Percentiles rank a stretch among this genome's conserved stretches.
Evolutionary conservation across 2,797 vertebrate species (phyloP).

Genomic region (Cirrhinus molitorella): DNA sequence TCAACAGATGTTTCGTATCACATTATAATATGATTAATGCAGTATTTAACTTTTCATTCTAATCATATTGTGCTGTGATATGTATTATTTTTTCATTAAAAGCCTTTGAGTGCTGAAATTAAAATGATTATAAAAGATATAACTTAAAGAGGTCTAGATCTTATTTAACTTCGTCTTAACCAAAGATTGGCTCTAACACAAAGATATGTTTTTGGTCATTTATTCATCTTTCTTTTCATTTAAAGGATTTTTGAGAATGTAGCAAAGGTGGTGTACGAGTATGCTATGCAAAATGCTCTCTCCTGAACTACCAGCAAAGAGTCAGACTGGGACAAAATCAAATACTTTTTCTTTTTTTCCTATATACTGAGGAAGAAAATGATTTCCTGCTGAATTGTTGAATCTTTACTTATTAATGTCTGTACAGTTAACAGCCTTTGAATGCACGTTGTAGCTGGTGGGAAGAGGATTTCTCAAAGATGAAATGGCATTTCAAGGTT

Average conservation of each 20-base stretch:
- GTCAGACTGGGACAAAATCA: constrained; percentile 74
- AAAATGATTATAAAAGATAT: not conserved
- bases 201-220: constrained; percentile 58
- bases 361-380: constrained; percentile 58
- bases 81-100: constrained; percentile 39
- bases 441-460: constrained; percentile 64
- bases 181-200: constrained; percentile 83
- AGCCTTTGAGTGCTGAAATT: constrained; percentile 20
- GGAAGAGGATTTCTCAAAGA: constrained; percentile 62
- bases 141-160: constrained; percentile 30
- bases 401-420: constrained; percentile 66
- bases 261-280: constrained; percentile 84
- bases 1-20: constrained; percentile 33
- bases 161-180: constrained; percentile 74
- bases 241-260: constrained; percentile 80
- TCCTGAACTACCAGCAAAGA: constrained; percentile 78
- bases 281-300: constrained; percentile 84
- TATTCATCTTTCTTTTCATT: constrained; percentile 52
- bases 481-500: constrained; percentile 61
- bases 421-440: constrained; percentile 68
- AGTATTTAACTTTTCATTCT: constrained; percentile 43
- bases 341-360: constrained; percentile 52
- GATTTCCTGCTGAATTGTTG: constrained; percentile 58
- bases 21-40: constrained; percentile 41
- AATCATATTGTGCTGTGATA: constrained; percentile 47